phyloP scores from a whole-genome alignment of 2,797 vertebrate genomes.

The Poecilia gillii region DNA sequence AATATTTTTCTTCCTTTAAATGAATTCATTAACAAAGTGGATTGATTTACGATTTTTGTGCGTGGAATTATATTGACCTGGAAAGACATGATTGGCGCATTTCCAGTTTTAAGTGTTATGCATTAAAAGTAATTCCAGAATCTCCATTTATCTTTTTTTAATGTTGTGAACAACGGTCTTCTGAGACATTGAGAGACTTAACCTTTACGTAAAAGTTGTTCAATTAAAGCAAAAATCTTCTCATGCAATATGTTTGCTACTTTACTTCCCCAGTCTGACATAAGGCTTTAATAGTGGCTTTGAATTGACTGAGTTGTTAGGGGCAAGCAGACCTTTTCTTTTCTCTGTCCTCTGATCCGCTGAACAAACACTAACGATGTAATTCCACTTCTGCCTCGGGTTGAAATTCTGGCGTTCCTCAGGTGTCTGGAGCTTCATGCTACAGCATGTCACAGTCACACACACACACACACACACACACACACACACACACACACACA shows the following conservation, averaged over 20 bases:
- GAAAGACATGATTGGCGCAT: not conserved
- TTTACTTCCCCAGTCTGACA: not conserved
- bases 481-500: too few relatives aligned
- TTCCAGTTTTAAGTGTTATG: not conserved
- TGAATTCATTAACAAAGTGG: not conserved
- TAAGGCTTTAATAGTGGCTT: not conserved
- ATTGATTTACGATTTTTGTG: not conserved
- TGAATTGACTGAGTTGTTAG: slow-evolving; percentile 35
- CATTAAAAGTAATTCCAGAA: not conserved
- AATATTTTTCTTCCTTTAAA: not conserved
- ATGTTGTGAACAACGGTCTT: not conserved
- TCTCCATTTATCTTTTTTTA: not conserved
- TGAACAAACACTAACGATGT: slow-evolving; percentile 15
- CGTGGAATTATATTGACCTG: not conserved
- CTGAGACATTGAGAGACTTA: not conserved
- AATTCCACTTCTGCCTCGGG: not conserved
- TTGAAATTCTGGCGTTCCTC: slow-evolving; percentile 4
- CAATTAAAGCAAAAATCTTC: not conserved
- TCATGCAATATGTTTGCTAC: not conserved
- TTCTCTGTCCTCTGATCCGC: not conserved
- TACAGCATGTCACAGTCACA: not conserved
- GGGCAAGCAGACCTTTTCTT: slow-evolving; percentile 1
- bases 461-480: not conserved
- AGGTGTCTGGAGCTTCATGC: not conserved
- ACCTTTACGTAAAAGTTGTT: not conserved